Conservation (phyloP, 1,140 invertebrate species). For the Apis mellifera region DNA sequence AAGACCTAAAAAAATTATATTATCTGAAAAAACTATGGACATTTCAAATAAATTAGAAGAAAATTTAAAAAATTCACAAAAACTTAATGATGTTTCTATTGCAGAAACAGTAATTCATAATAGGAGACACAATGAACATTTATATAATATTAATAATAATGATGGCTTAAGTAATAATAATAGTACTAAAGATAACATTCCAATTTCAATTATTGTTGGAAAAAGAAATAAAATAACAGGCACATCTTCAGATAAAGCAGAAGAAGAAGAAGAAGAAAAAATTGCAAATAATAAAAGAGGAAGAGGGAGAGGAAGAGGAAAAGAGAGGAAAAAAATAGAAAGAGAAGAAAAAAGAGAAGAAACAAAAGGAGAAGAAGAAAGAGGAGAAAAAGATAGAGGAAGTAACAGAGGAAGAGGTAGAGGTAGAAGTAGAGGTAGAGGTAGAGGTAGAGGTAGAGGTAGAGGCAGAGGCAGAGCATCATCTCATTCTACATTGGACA, state of each 20-base stretch:
- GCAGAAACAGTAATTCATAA: background rate
- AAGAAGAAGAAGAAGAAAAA: conserved; percentile 30
- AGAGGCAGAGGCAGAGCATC: conserved; percentile 31
- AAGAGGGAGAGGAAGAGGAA: conserved; percentile 21
- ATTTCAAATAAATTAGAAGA: background rate
- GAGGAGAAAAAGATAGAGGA: background rate
- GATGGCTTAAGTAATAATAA: conserved; percentile 40
- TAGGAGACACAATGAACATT: conserved; percentile 24
- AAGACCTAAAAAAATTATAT: conserved; percentile 51
- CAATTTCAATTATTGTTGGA: conserved; percentile 3
- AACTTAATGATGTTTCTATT: background rate
- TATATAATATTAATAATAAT: conserved; percentile 29
- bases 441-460: conserved; percentile 39
- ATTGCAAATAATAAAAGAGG: conserved; percentile 18
- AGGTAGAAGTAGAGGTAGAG: conserved; percentile 22
- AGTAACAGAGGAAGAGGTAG: conserved; percentile 38
- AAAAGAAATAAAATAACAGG: conserved; percentile 13
- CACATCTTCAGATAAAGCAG: conserved; percentile 21
- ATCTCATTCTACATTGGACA: conserved; percentile 32
- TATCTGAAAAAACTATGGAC: background rate
- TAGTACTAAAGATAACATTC: conserved; percentile 17
- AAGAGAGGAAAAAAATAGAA: background rate
- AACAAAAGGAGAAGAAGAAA: conserved; percentile 30
- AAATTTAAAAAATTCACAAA: background rate
- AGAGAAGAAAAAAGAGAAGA: conserved; percentile 24